Evolutionary conservation across 2,888 invertebrate genomes (phyloP).

Genomic region (Unio pictorum): DNA sequence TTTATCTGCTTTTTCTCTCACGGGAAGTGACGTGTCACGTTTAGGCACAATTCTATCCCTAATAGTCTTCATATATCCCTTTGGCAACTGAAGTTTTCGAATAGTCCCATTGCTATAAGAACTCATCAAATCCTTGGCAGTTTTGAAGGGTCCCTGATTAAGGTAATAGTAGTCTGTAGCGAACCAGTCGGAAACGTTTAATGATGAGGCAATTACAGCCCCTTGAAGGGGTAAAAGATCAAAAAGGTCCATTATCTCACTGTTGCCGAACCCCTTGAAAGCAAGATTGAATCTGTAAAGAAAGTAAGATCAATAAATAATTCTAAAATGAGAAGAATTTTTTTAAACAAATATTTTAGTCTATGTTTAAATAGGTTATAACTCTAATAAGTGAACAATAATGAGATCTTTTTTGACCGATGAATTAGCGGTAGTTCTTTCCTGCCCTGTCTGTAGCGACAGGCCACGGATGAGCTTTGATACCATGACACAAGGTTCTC

Average conservation of each 20-base stretch:
- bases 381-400: too few relatives aligned
- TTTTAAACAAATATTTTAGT: too few relatives aligned
- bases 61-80: conserved; percentile 8
- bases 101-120: conserved; percentile 25
- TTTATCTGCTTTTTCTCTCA: conserved; percentile 23
- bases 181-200: conserved; percentile 24
- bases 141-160: conserved; percentile 38
- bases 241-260: conserved; percentile 19
- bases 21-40: conserved; percentile 17
- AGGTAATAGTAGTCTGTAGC: conserved; percentile 36
- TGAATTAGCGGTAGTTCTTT: too few relatives aligned
- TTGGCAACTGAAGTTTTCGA: conserved; percentile 28
- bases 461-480: too few relatives aligned
- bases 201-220: conserved; percentile 17
- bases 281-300: too few relatives aligned
- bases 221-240: conserved; percentile 24
- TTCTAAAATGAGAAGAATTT: too few relatives aligned
- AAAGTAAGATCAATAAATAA: too few relatives aligned
- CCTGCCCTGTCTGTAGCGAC: too few relatives aligned
- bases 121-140: conserved; percentile 19
- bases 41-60: conserved; percentile 13
- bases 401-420: too few relatives aligned
- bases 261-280: too few relatives aligned
- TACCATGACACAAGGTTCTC: too few relatives aligned
- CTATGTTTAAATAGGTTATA: too few relatives aligned